Evolutionary conservation across 2,113 vertebrate species (phyloP), one percentile per base, ranked within the genome.

Genomic region (Porphyrio hochstetteri): DNA sequence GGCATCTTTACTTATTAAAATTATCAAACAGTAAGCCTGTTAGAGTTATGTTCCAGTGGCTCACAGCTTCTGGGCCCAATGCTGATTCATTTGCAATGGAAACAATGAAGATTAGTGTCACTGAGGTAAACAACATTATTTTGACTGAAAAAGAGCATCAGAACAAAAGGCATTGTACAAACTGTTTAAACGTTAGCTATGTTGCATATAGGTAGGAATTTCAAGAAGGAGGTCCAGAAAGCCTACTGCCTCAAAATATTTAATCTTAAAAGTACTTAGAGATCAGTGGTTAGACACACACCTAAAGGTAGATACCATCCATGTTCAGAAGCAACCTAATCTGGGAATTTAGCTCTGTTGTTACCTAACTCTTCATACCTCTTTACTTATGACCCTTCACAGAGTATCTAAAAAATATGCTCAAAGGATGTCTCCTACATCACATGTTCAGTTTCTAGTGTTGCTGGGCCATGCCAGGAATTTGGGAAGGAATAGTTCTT

Each of bases 1-100:
- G 89, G 55, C 53, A 82, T 88, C 35, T 64, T 75, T 69, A 33
- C 29, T 68, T 88, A 52, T 50, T 82, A 60, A 87, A 85, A 94
- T 90, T 85, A 90, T 50, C 35, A 48, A 76, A 65, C 15, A 87
- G 13, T 40, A 65, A 80, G 14, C 15, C 50, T 65, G 15, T 82
- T 46, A 75, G 57, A 82, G 9, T 79, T 69, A 59, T 18, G 28
- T 33, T 82, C 11, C 50, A 69, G 59, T n/a, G 36, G 15, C 31
- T 86, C 19, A 77, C 63, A 74, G 71, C 50, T 92, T 86, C 90
- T 86, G 63, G 40, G 59, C n/a, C 46, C 2, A 1, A n/a, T 29
- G 13, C 11, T 48, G 46, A 67, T 63, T 77, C 33, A 86, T 59
- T 88, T 88, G 42, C 46, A 88, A 77, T 13, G 27, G 48, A 61